These are phyloP conservation scores for Apis cerana DNA, from an alignment of 1,140 invertebrate genomes.

Conservation along the genomic window DNA sequence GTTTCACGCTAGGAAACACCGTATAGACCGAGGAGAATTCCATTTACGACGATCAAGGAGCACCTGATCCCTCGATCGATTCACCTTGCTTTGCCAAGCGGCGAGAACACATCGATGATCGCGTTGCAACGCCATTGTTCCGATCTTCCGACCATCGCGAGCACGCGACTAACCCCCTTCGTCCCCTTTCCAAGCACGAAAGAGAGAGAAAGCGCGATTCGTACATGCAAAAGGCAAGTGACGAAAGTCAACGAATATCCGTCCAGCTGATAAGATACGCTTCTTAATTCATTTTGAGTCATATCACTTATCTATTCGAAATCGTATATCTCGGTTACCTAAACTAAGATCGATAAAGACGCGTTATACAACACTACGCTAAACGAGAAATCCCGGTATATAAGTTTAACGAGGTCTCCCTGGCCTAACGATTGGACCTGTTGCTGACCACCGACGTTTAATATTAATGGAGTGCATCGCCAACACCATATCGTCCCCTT, in stretches of 20 bases:
- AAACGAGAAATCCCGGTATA: too few relatives aligned
- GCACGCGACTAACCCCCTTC: slow-evolving; percentile 3
- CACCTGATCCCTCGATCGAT: slow-evolving; percentile 44
- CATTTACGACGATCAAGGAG: slow-evolving; percentile 17
- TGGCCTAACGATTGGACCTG: neutral
- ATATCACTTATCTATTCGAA: neutral
- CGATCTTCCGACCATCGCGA: neutral
- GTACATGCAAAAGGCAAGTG: neutral
- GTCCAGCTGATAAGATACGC: slow-evolving; percentile 10
- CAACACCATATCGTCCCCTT: too few relatives aligned
- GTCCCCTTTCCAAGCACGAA: neutral
- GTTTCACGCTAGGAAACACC: slow-evolving; percentile 5
- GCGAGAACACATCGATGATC: slow-evolving; percentile 8
- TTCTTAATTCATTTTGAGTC: slow-evolving; percentile 14
- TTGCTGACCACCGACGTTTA: slow-evolving; percentile 16
- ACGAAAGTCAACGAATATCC: slow-evolving; percentile 11
- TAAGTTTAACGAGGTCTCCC: neutral
- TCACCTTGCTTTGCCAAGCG: slow-evolving; percentile 3
- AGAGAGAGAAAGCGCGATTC: neutral
- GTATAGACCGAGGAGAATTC: slow-evolving; percentile 12
- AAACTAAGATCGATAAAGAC: slow-evolving; percentile 1
- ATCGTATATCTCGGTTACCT: neutral
- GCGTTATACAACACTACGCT: too few relatives aligned
- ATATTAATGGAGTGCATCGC: slow-evolving; percentile 29
- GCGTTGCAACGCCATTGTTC: neutral